Base-by-base conservation (phyloP, 2,113 vertebrate species). In the Macquaria ambigua region DNA sequence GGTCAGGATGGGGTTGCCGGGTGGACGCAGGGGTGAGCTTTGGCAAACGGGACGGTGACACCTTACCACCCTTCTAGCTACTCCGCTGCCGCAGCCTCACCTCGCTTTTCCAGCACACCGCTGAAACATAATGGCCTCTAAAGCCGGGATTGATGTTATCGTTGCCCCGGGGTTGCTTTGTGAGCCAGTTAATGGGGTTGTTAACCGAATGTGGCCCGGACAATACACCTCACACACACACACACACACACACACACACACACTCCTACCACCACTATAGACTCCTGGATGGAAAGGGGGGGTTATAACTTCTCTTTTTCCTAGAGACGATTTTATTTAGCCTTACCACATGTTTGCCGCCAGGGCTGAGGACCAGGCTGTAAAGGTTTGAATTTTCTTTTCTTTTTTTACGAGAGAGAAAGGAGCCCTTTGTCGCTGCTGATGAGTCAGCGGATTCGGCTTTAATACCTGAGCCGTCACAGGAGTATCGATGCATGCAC, bases 171-270 rank as follows among this genome's bases (percentile, higher is more conserved):
- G 89, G 90, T 92, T 93, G 84, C 88, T 93, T 91, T 92, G 90
- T 87, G 92, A 94, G 88, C 83, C 91, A 74, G 91, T 93, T 93
- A 93, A 94, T 94, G 85, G 91, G 87, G 92, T 92, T 92, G 89
- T 93, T 93, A 93, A 94, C 86, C 79, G 87, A 88, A 93, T 87
- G 87, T 87, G 87, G 87, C 81, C 85, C 56, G 46, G 71, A 94
- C 92, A 93, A 92, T 89, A 62, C 90, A 84, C 82, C 72, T 83
- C 79, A 59, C 87, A 74, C 82, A 80, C 83, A 78, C 21, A 74
- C 43, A 85, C 21, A 64, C 61, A 74, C 67, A 43, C 79, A 59
- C 87, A 74, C 82, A 80, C 83, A 74, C 67, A 43, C 52, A 62
- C 64, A 3, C 62, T 79, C 59, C 46, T 67, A 82, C 77, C 62